Base-by-base conservation (phyloP, 2,888 invertebrate genomes). In the Altica lythri region DNA sequence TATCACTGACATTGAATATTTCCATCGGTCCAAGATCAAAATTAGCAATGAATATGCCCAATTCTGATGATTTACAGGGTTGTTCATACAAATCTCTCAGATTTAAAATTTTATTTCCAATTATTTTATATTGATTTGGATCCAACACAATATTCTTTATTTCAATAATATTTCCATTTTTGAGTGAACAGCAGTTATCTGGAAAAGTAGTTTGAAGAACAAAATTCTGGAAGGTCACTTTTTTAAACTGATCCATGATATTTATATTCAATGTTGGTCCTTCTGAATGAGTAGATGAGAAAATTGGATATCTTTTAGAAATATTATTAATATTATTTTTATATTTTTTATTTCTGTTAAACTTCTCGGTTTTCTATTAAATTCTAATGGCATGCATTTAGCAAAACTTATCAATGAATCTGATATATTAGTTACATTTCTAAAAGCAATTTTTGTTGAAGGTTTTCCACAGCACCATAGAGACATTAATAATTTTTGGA, bases 341-440 rank as follows among this genome's bases (percentile, higher is more conserved):
- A 46, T 19, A 6, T 48, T 22, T 22, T 56, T 49, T 8, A 45
- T 18, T 34, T 57, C 55, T 10, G 16, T 10, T 17, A 63, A 29
- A 34, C 16, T 13, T 29, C 63, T 22, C 13, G 61, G 54, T 44
- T 48, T 56, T 29, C 59, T 29, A 40, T 22, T 16, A 18, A 37
- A 50, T 51, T 54, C 53, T 5, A 19, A 16, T 12, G 49, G 37
- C 6, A 45, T 42, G 42, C 18, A 14, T 17, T 17, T 1, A 19
- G 14, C 13, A 14, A 38, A 25, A 16, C 6, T 8, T 13, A 46
- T n/a, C 16, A 30, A 10, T 16, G 8, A 4, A 9, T 32, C 12
- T 12, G 38, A 43, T 12, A 45, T 38, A 13, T 29, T n/a, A 14
- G 40, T 29, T 32, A 55, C 14, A 13, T 37, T 3, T 18, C n/a